Evolutionary conservation across 2,113 vertebrate genomes (phyloP).

Genomic region (Campylorhamphus procurvoides): DNA sequence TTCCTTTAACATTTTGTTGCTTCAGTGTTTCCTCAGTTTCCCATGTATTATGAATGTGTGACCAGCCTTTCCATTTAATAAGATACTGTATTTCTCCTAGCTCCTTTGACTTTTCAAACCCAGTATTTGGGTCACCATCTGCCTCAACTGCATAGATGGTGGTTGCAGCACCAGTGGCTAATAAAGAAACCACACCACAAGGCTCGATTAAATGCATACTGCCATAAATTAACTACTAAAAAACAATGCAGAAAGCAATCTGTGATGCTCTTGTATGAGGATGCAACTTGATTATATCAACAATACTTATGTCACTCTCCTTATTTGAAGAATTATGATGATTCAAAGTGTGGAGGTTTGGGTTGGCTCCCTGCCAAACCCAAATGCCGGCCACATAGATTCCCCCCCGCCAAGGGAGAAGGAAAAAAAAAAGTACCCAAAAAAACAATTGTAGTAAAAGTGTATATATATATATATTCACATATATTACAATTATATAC

Average conservation of each 20-base stretch:
- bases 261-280: background rate
- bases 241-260: background rate
- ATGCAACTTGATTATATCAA: background rate
- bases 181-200: slow-evolving; percentile 26
- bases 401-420: too few relatives aligned
- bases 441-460: too few relatives aligned
- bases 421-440: too few relatives aligned
- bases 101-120: slow-evolving; percentile 86
- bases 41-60: slow-evolving; percentile 98
- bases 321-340: background rate
- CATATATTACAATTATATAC: too few relatives aligned
- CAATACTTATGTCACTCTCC: background rate
- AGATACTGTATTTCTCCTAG: slow-evolving; percentile 89
- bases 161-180: slow-evolving; percentile 91
- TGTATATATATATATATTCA: too few relatives aligned
- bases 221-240: background rate
- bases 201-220: background rate
- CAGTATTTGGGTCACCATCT: slow-evolving; percentile 91
- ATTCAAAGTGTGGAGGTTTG: too few relatives aligned
- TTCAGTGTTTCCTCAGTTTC: slow-evolving; percentile 95
- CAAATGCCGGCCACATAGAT: too few relatives aligned
- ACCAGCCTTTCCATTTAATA: slow-evolving; percentile 99
- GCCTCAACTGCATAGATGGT: slow-evolving; percentile 95
- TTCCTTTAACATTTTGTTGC: slow-evolving; percentile 94
- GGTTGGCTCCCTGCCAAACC: too few relatives aligned